Conservation (phyloP, 1,140 invertebrate genomes). For the Drosophila mauritiana region DNA sequence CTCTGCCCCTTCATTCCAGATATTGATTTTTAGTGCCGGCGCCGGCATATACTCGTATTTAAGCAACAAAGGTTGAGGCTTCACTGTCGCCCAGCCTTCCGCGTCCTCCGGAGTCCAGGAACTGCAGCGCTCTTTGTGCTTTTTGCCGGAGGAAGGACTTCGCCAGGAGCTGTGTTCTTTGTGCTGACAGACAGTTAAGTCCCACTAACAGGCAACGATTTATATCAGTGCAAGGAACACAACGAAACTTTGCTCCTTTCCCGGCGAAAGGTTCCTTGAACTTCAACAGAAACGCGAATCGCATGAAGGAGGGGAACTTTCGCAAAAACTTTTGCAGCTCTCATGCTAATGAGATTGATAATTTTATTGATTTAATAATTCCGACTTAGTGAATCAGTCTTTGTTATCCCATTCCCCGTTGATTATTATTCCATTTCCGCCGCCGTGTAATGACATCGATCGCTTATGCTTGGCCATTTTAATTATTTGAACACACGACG, state of each 20-base stretch:
- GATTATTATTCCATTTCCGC: slow-evolving; percentile 37
- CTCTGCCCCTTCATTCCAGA: slow-evolving; percentile 3
- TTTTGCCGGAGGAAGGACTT: slow-evolving; percentile 5
- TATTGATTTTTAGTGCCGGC: slow-evolving; percentile 64
- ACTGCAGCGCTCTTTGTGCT: slow-evolving; percentile 39
- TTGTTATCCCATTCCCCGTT: not conserved
- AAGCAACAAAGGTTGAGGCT: slow-evolving; percentile 14
- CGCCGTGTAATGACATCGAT: slow-evolving; percentile 14
- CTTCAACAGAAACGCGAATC: slow-evolving; percentile 9
- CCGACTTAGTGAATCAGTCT: slow-evolving; percentile 31
- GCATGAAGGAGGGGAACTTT: not conserved
- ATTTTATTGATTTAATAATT: slow-evolving; percentile 73
- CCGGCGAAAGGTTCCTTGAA: slow-evolving; percentile 35
- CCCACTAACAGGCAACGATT: slow-evolving; percentile 28
- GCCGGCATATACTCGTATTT: slow-evolving; percentile 29
- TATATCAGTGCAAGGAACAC: slow-evolving; percentile 16
- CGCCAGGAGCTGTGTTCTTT: slow-evolving; percentile 24
- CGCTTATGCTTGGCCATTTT: slow-evolving; percentile 30
- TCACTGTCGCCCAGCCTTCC: too few relatives aligned
- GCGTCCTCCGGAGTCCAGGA: not conserved
- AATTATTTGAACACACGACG: slow-evolving; percentile 47
- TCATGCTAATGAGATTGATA: slow-evolving; percentile 55
- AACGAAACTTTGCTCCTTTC: slow-evolving; percentile 22
- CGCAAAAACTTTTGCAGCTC: slow-evolving; percentile 16
- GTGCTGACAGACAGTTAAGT: slow-evolving; percentile 36